Percentiles rank a stretch among this genome's conserved stretches.
phyloP scores from a whole-genome alignment of 2,113 vertebrate genomes.

The western clawed frog (Xenopus tropicalis) region UCB_Xtro_10.0 CM004445.2:119834001-119834500 shows the following conservation, averaged over 20 bases:
- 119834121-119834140: not conserved
- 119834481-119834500: too few relatives aligned
- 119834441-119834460: too few relatives aligned
- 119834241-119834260: conserved; percentile 3
- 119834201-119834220: conserved; percentile 20
- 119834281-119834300: conserved; percentile 17
- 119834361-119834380: not conserved
- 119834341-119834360: not conserved
- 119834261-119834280: not conserved
- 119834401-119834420: too few relatives aligned
- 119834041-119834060: too few relatives aligned
- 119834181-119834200: conserved; percentile 19
- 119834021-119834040: too few relatives aligned
- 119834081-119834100: too few relatives aligned
- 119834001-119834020: too few relatives aligned
- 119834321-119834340: conserved; percentile 19
- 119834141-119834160: not conserved
- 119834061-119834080: too few relatives aligned
- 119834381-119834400: not conserved
- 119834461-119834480: too few relatives aligned
- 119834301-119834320: conserved; percentile 9
- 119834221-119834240: conserved; percentile 28
- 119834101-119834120: too few relatives aligned
- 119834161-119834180: not conserved
- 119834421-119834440: too few relatives aligned